Evolutionary conservation across 2,797 vertebrate species (phyloP).

Genomic region (Diglossa cyanea): DNA sequence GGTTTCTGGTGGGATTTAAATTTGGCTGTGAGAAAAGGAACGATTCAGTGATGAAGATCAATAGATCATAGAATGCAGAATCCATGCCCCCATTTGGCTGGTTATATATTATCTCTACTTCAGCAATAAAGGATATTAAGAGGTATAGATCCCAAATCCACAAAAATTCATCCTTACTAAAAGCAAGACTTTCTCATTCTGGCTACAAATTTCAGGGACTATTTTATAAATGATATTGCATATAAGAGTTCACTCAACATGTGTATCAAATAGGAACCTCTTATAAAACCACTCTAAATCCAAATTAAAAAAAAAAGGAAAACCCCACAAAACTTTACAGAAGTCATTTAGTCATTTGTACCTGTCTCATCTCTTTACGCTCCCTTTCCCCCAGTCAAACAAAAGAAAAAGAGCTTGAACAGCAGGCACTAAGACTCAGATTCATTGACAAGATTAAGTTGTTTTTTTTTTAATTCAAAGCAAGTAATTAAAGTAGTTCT

Average conservation of each 20-base stretch:
- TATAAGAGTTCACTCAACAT: background rate
- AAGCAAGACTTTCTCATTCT: background rate
- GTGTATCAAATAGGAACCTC: background rate
- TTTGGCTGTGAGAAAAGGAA: background rate
- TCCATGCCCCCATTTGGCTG: background rate
- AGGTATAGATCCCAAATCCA: background rate
- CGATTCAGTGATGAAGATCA: background rate
- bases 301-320: background rate
- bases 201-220: background rate
- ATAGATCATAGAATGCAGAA: background rate
- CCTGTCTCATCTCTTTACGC: background rate
- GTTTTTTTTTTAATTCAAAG: background rate
- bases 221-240: background rate
- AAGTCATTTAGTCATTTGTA: background rate
- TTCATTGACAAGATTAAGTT: background rate
- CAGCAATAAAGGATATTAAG: background rate
- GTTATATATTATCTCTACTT: background rate
- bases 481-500: background rate
- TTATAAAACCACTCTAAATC: background rate
- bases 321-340: background rate
- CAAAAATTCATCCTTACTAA: background rate
- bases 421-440: background rate
- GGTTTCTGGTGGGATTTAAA: background rate
- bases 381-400: background rate
- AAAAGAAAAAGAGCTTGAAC: background rate